Percentiles rank a stretch among this genome's conserved stretches.
phyloP scores from a whole-genome alignment of 2,888 invertebrate species.

The Drosophila demipolita region DNA sequence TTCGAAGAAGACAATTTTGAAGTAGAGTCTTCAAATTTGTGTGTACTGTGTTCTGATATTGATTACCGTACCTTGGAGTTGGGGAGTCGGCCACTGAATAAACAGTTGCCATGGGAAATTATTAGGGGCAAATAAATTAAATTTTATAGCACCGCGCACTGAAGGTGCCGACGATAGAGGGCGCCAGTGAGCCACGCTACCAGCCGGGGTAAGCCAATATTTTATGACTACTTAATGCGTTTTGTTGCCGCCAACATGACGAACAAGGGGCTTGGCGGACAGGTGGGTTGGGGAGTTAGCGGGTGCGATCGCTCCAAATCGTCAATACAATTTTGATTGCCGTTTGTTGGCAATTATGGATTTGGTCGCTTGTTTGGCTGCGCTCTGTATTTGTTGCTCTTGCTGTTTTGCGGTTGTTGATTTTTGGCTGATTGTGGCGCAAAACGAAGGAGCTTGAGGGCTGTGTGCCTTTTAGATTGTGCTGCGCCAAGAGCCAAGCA shows the following conservation, averaged over 20 bases:
- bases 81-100: conserved; percentile 42
- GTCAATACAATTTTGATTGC: conserved; percentile 71
- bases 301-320: conserved; percentile 26
- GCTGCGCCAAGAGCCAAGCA: conserved; percentile 33
- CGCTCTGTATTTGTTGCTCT: conserved; percentile 35
- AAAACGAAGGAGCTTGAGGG: neutral
- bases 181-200: conserved; percentile 33
- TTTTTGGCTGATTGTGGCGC: conserved; percentile 13
- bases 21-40: neutral
- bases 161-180: conserved; percentile 58
- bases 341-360: conserved; percentile 75
- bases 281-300: neutral
- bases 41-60: neutral
- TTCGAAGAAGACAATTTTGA: neutral
- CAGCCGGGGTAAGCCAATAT: conserved; percentile 54
- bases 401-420: conserved; percentile 34
- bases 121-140: conserved; percentile 79
- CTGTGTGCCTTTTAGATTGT: neutral
- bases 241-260: conserved; percentile 12
- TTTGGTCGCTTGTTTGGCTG: conserved; percentile 64
- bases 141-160: conserved; percentile 70
- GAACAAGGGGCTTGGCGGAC: neutral
- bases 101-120: conserved; percentile 80
- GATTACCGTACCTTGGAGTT: conserved; percentile 15
- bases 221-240: conserved; percentile 63